Percentiles rank a stretch among this genome's conserved stretches.
Conservation (phyloP, 2,888 invertebrate genomes). For the Oegoconia quadripuncta region DNA sequence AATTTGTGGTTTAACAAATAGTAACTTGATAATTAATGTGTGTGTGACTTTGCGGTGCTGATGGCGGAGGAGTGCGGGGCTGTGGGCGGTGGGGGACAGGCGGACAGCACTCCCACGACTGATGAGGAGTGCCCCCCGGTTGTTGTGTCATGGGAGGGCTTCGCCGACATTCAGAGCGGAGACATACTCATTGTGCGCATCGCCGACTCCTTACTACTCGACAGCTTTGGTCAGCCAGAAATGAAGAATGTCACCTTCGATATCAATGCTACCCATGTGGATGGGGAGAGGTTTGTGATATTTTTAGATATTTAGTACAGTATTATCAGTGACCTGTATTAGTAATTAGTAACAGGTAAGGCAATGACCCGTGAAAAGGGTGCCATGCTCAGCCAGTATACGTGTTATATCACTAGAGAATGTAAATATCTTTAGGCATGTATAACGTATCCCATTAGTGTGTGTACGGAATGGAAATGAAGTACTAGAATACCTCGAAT, state of each 20-base stretch:
- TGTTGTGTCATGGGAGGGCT: constrained; percentile 82
- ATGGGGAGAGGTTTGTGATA: constrained; percentile 50
- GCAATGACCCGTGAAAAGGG: constrained; percentile 3
- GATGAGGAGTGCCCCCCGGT: constrained; percentile 78
- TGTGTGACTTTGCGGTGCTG: constrained; percentile 49
- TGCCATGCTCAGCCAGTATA: too few species aligned
- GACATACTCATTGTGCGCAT: constrained; percentile 85
- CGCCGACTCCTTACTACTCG: constrained; percentile 80
- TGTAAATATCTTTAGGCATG: too few species aligned
- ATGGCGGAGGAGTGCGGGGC: constrained; percentile 64
- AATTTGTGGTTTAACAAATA: constrained; percentile 36
- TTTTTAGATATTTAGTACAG: constrained; percentile 5
- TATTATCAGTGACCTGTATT: constrained; percentile 14
- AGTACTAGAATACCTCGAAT: too few species aligned
- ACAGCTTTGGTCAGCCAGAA: constrained; percentile 41
- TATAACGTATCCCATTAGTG: too few species aligned
- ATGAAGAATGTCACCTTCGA: constrained; percentile 44
- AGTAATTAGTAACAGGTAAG: neutral
- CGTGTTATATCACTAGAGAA: too few species aligned
- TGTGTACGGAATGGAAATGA: too few species aligned
- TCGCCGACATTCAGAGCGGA: constrained; percentile 84
- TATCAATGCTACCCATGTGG: constrained; percentile 41
- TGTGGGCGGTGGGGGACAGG: constrained; percentile 29
- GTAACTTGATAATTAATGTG: constrained; percentile 42
- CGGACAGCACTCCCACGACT: constrained; percentile 27